Percentiles rank a stretch among this genome's conserved stretches.
phyloP scores from a whole-genome alignment of 1,140 invertebrate genomes.

The Paracyclopina nana region DNA sequence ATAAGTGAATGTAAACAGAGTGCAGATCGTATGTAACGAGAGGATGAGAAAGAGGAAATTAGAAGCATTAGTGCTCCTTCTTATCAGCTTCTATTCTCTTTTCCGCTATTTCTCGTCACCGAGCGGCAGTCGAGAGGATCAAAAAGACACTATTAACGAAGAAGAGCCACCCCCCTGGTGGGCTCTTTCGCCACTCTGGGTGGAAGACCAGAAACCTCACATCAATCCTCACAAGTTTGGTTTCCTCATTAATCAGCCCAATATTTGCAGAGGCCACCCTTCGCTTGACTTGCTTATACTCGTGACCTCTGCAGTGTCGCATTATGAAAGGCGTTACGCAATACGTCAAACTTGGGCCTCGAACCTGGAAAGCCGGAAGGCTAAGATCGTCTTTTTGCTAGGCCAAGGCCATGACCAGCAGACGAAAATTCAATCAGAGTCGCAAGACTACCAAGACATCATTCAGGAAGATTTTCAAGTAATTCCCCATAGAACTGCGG shows the following conservation, averaged over 20 bases:
- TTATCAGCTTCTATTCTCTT: no score
- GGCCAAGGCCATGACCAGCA: neutral
- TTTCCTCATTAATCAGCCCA: neutral
- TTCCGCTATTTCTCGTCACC: neutral
- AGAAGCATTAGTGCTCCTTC: no score
- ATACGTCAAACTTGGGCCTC: neutral
- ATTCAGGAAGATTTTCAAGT: conserved; percentile 18
- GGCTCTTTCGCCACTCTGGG: neutral
- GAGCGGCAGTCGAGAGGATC: neutral
- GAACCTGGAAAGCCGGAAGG: neutral
- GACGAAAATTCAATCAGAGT: conserved; percentile 11
- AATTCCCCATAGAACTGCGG: no score
- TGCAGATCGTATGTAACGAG: no score
- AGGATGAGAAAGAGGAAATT: no score
- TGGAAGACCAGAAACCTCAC: conserved; percentile 10
- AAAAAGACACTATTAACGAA: no score
- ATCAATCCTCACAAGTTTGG: conserved; percentile 10
- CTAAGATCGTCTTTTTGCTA: conserved; percentile 3
- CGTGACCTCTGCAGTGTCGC: neutral
- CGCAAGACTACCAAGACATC: conserved; percentile 18
- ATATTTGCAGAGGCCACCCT: neutral
- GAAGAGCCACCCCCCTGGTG: no score
- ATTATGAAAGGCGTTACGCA: neutral
- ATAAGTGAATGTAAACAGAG: no score
- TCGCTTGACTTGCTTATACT: neutral